Percentiles rank a stretch among this genome's conserved stretches.
Conservation (phyloP, 2,888 invertebrate species). For the Stegana nigrithorax region DNA sequence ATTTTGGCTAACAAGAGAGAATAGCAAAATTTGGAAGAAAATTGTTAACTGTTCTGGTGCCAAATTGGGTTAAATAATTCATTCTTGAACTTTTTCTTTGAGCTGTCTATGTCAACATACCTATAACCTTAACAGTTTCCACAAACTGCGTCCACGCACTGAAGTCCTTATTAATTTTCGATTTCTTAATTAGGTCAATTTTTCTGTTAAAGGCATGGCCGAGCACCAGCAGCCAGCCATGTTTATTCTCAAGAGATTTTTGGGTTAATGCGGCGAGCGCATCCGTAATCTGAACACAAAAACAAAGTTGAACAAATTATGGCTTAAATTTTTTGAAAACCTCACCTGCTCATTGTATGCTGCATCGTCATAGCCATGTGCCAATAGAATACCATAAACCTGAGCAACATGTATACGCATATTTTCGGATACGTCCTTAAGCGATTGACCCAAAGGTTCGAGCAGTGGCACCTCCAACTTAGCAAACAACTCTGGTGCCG, state of each 20-base stretch:
- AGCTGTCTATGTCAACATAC: constrained; percentile 60
- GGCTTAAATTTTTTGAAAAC: neutral
- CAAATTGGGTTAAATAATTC: no score
- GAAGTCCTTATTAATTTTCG: constrained; percentile 57
- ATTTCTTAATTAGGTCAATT: constrained; percentile 70
- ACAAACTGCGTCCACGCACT: constrained; percentile 73
- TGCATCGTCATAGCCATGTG: constrained; percentile 70
- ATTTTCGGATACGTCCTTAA: constrained; percentile 81
- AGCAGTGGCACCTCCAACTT: constrained; percentile 72
- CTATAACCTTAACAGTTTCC: constrained; percentile 72
- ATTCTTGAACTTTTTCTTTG: no score
- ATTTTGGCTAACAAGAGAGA: constrained; percentile 71
- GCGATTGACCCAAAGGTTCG: constrained; percentile 67
- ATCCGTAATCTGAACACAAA: constrained; percentile 45
- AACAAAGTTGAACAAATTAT: neutral
- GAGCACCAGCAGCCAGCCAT: constrained; percentile 81
- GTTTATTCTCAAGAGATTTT: constrained; percentile 73
- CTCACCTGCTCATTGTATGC: constrained; percentile 72
- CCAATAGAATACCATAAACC: constrained; percentile 80
- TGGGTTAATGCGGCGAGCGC: constrained; percentile 54
- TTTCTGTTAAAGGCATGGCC: constrained; percentile 79
- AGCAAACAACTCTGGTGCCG: constrained; percentile 78
- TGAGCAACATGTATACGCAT: constrained; percentile 80
- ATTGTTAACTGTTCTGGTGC: no score
- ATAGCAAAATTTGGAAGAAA: neutral